Conservation (phyloP, 1,140 invertebrate species). For the Papilio aristodemus region DNA sequence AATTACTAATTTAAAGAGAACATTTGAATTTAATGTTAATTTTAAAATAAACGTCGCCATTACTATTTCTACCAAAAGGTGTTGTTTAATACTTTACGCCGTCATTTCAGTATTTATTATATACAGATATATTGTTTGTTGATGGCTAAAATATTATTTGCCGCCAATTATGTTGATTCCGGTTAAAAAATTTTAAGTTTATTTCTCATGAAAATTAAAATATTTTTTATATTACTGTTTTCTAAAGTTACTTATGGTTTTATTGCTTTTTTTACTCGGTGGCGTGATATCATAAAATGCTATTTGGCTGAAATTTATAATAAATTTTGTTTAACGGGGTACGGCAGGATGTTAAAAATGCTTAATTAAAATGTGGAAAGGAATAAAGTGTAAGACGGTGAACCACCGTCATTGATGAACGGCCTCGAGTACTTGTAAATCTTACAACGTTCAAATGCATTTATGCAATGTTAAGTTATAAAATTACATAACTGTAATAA, state of each 20-base stretch:
- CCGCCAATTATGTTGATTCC: not conserved
- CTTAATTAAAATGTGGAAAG: slow-evolving; percentile 4
- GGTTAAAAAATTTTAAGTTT: too few relatives aligned
- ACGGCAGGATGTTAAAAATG: slow-evolving; percentile 2
- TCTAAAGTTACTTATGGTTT: not conserved
- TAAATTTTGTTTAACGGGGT: slow-evolving; percentile 12
- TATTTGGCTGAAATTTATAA: slow-evolving; percentile 14
- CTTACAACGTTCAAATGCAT: not conserved
- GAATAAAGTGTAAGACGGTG: not conserved
- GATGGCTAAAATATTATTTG: not conserved
- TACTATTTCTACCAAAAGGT: slow-evolving; percentile 1
- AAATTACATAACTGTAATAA: not conserved
- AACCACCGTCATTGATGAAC: slow-evolving; percentile 16
- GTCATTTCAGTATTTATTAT: not conserved
- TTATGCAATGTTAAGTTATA: not conserved
- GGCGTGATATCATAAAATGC: slow-evolving; percentile 9
- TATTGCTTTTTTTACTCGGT: slow-evolving; percentile 20
- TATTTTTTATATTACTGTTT: not conserved
- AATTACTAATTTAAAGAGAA: not conserved
- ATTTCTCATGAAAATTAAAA: not conserved
- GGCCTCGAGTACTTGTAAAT: slow-evolving; percentile 3
- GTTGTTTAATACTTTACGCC: not conserved
- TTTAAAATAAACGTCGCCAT: not conserved
- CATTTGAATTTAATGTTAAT: too few relatives aligned
- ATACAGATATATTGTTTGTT: not conserved